Base-by-base conservation (phyloP, 2,797 vertebrate genomes). In the Chelidonichthys spinosus region DNA sequence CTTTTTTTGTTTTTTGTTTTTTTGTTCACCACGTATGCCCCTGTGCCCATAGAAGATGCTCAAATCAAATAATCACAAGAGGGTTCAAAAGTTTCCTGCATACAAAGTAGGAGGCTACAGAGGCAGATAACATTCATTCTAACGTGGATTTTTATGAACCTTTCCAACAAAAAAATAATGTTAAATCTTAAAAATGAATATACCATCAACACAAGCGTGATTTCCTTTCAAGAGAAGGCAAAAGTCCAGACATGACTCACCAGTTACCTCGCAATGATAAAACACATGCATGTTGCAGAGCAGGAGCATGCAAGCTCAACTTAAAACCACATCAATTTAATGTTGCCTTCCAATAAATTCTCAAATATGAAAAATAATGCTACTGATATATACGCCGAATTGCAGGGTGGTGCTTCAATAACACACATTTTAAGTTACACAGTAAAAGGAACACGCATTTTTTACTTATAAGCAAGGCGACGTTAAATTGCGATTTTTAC, bases 151-250 rank as follows among this genome's bases (percentile, higher is more conserved):
- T 61, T 4, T 25, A 25, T 25, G 25, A 25, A 25, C 25, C 25
- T 25, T 25, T 25, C 25, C 49, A 42, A 39, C 33, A 3, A 13
- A 47, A 62, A 42, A 1, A 11, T 6, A 35, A 43, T 15, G 18
- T 2, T 7, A n/a, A 25, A 25, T 25, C 25, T 25, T 25, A 25
- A 25, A 25, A 25, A 25, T 25, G 25, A 25, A 25, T 25, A 25
- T 25, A 25, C 0, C 1, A 66, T 32, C 3, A 13, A 40, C 15
- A n/a, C 2, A 11, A 33, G 5, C 7, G 6, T 3, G 6, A 17
- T 65, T 56, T 47, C 43, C 17, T 88, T 87, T 85, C 69, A 82
- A 84, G 76, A 76, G 85, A 93, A 92, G 93, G 91, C 93, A 94
- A 93, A 94, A 93, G 93, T 90, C 68, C 59, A 85, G n/a, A 83